These are phyloP conservation scores for Phortica okadai DNA, from an alignment of 2,888 invertebrate species.

Conservation along the genomic window DNA sequence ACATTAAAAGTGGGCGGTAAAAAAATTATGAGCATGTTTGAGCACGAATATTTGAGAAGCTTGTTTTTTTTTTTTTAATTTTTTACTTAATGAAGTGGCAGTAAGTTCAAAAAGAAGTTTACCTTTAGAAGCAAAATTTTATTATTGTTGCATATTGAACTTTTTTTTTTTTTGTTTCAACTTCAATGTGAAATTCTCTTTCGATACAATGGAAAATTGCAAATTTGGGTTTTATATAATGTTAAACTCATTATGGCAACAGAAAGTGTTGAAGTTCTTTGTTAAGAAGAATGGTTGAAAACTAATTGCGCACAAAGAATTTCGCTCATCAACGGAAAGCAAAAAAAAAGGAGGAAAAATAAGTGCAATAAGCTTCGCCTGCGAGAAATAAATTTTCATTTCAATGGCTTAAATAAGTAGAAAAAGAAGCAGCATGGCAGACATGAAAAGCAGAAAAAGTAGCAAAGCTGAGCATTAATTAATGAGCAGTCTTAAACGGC, in stretches of 20 bases:
- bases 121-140: too few species aligned
- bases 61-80: not conserved
- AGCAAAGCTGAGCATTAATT: slow-evolving; percentile 2
- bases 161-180: too few species aligned
- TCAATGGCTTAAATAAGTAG: not conserved
- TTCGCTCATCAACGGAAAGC: too few species aligned
- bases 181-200: too few species aligned
- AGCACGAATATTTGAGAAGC: not conserved
- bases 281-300: too few species aligned
- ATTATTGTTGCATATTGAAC: too few species aligned
- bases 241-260: too few species aligned
- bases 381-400: slow-evolving; percentile 3
- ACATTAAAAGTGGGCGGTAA: not conserved
- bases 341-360: not conserved
- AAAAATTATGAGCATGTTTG: not conserved
- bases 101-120: too few species aligned
- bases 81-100: not conserved
- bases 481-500: not conserved
- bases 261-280: too few species aligned
- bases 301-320: too few species aligned
- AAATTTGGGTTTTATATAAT: too few species aligned
- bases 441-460: not conserved
- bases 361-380: not conserved
- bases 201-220: too few species aligned
- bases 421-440: not conserved